Percentiles rank a stretch among this genome's conserved stretches.
These are phyloP conservation scores for Platyrinchus mystaceus DNA, from an alignment of 2,797 vertebrate genomes.

Conservation along the genomic window DNA sequence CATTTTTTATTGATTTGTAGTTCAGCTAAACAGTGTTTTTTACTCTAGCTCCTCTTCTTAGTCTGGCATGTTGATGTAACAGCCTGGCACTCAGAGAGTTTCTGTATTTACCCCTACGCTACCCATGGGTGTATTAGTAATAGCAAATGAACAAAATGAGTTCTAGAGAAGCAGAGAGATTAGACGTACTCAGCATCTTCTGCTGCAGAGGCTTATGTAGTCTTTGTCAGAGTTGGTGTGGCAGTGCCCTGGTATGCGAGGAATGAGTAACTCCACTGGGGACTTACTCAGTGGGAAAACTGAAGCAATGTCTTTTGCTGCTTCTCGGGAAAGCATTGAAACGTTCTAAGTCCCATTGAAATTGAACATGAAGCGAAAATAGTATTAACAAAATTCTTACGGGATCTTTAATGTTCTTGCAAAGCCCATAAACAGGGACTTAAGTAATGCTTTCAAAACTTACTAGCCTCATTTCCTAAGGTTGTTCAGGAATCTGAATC, in stretches of 20 bases:
- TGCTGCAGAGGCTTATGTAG: background rate
- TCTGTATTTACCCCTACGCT: background rate
- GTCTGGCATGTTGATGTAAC: background rate
- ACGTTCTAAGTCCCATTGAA: background rate
- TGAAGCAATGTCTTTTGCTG: background rate
- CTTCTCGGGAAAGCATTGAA: background rate
- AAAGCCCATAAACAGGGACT: background rate
- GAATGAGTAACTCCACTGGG: background rate
- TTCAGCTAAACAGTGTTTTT: background rate
- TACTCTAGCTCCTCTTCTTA: background rate
- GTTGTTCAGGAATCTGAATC: background rate
- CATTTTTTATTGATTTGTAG: background rate
- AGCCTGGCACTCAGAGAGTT: background rate
- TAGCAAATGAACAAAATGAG: background rate
- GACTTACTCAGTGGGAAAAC: background rate
- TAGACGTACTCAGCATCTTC: background rate
- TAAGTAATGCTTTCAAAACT: background rate
- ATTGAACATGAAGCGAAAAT: accelerated
- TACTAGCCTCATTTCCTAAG: background rate
- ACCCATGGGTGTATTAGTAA: background rate
- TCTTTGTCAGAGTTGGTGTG: background rate
- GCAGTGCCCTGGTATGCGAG: background rate
- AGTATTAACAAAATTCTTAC: background rate
- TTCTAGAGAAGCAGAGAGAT: background rate
- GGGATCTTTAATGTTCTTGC: background rate